Base-by-base conservation (phyloP, 2,797 vertebrate genomes). In the Alectoris magna region DNA sequence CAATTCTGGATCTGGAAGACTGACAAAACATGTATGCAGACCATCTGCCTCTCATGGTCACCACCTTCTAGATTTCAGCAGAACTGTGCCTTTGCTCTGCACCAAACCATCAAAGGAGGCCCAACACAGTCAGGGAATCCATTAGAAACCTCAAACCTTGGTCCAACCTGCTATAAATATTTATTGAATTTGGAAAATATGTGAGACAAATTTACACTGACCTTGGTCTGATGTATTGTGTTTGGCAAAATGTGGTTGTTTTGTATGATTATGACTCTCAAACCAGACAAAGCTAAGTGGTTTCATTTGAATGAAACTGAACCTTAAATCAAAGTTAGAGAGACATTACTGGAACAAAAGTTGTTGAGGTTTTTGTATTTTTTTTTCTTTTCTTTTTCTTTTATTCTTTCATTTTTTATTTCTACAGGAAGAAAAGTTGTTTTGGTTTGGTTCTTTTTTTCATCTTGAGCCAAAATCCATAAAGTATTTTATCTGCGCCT, bases 161-260 rank as follows among this genome's bases (percentile, higher is more conserved):
- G 76, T 85, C 84, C 56, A 95, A 91, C 56, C 91, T 95, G 82
- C 27, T 55, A 68, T 95, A 93, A 95, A 88, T 95, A 95, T 95
- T 94, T 91, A 88, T 76, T 94, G 87, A 94, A 93, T 93, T 95
- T 79, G 70, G 87, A 93, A 92, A 95, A 94, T 91, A 88, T 71
- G 67, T 91, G 92, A 88, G 91, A 84, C 73, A 96, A 96, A 95
- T 96, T 94, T 94, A 92, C 53, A 64, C 44, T 73, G 82, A 90
- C 77, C 79, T 86, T 84, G 27, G 27, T 11, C 14, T 76, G 64
- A 92, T 93, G 94, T 95, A 95, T 94, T 96, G 48, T 95, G 67
- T 84, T 95, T 96, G 96, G 94, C 94, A 88, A 96, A 93, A 92
- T 43, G 3, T 8, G 63, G 14, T 60, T 94, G 41, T 91, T 96